Base-by-base conservation (phyloP, 2,888 invertebrate species). In the Dicyrtomina minuta region DNA sequence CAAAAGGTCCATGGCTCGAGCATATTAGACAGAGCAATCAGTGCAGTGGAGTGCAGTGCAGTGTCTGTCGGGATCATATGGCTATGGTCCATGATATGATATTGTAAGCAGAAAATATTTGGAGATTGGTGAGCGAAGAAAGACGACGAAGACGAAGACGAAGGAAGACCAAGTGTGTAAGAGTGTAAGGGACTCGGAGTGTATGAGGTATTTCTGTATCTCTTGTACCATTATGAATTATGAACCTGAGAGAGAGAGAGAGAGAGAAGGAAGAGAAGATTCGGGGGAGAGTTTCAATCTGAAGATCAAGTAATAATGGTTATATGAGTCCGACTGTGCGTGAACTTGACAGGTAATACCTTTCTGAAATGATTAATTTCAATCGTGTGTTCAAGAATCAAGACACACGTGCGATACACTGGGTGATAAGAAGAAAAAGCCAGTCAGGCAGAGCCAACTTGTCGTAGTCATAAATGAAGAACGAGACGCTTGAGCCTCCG, bases 401-500 rank as follows among this genome's bases (percentile, higher is more conserved):
- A 74, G 70, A 73, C 72, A 68, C 74, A 74, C 74, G 74, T 72
- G 70, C 71, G 74, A 72, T 70, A 67, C 70, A 72, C 56, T 67
- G 41, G 53, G 51, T 49, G 70, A 72, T 72, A 70, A 72, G 60
- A 61, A 44, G 33, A 33, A 33, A 33, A 33, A 33, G 33, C 33
- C 33, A 33, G 49, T 41, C 24, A 61, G 41, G 22, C 53, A 46
- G n/a, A n/a, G 22, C 53, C 33, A 33, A 33, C 33, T 22, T 49
- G 17, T 49, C 22, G 15, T 17, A 24, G 41, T 26, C 20, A 51
- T 51, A 51, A 22, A 51, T 17, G 20, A 13, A 13, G 43, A 60
- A 24, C 24, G 17, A 61, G 26, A 12, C 13, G 26, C 44, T 33
- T 44, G 17, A 27, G 26, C 26, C 26, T 49, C 43, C 13, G 15